Percentiles rank a stretch among this genome's conserved stretches.
Evolutionary conservation across 2,888 invertebrate species (phyloP).

Genomic region (Amphipyra berbera): DNA sequence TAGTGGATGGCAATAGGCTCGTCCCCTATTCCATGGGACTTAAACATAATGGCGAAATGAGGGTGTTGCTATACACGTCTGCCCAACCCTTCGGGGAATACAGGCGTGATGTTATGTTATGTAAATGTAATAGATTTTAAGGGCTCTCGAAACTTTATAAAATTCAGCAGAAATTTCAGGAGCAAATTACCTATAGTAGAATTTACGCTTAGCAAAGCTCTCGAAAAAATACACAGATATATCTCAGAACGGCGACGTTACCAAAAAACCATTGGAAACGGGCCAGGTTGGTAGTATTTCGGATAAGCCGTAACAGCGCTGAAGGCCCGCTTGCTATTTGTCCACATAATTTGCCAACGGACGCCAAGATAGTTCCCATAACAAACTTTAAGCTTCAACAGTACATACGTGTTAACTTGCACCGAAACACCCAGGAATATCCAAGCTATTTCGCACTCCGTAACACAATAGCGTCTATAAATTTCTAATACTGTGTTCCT

Average conservation of each 20-base stretch:
- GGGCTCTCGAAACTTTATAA: neutral
- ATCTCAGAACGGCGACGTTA: slow-evolving; percentile 36
- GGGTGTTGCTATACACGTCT: too few species aligned
- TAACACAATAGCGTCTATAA: slow-evolving; percentile 36
- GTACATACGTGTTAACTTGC: slow-evolving; percentile 62
- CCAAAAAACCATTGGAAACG: slow-evolving; percentile 41
- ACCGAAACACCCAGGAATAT: slow-evolving; percentile 45
- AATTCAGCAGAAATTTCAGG: slow-evolving; percentile 9
- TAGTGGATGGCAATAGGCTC: too few species aligned
- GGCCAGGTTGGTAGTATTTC: slow-evolving; percentile 43
- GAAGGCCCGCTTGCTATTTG: slow-evolving; percentile 61
- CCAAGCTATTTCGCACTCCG: slow-evolving; percentile 46
- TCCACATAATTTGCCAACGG: slow-evolving; percentile 67
- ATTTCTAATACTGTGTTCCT: slow-evolving; percentile 20
- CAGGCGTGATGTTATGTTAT: too few species aligned
- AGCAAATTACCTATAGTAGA: slow-evolving; percentile 20
- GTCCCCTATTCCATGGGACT: too few species aligned
- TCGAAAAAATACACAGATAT: slow-evolving; percentile 47
- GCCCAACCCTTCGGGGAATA: too few species aligned
- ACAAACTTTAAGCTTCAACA: slow-evolving; percentile 60
- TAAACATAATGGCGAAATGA: too few species aligned
- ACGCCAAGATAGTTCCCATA: slow-evolving; percentile 62
- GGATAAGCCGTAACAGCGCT: slow-evolving; percentile 48
- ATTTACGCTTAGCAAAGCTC: slow-evolving; percentile 19
- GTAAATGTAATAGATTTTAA: too few species aligned